Conservation (phyloP, 2,888 invertebrate species). For the Drosophila acutilabella region DNA sequence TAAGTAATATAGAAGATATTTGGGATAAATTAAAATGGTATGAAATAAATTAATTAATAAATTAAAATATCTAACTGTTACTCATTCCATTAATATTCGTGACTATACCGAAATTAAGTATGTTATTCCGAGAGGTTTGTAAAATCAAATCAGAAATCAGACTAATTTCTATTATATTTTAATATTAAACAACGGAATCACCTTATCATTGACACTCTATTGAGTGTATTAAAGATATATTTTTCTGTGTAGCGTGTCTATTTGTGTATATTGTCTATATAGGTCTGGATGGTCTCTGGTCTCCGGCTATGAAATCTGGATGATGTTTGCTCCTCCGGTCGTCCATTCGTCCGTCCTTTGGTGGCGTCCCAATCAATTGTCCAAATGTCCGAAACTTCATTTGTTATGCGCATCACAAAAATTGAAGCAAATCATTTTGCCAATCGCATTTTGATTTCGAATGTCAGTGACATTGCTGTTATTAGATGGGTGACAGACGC, state of each 20-base stretch:
- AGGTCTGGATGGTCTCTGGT: slow-evolving; percentile 44
- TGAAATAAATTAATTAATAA: too few species aligned
- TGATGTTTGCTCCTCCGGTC: slow-evolving; percentile 52
- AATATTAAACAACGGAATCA: too few species aligned
- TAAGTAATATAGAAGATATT: too few species aligned
- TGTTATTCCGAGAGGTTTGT: too few species aligned
- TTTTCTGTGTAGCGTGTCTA: slow-evolving; percentile 32
- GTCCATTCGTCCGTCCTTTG: not conserved
- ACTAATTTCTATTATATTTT: too few species aligned
- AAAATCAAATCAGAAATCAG: too few species aligned
- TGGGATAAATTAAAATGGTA: too few species aligned
- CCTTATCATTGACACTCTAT: too few species aligned
- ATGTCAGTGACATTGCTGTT: slow-evolving; percentile 74
- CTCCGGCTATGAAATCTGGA: slow-evolving; percentile 55
- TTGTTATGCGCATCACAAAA: slow-evolving; percentile 81
- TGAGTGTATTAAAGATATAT: too few species aligned
- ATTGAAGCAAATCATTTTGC: slow-evolving; percentile 81
- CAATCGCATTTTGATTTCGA: slow-evolving; percentile 81
- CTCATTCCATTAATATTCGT: too few species aligned
- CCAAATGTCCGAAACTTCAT: slow-evolving; percentile 78
- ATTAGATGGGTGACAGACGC: slow-evolving; percentile 34
- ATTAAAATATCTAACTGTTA: too few species aligned
- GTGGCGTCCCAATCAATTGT: slow-evolving; percentile 77
- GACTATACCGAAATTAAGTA: too few species aligned
- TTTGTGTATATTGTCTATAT: slow-evolving; percentile 54